Evolutionary conservation across 2,888 invertebrate species (phyloP), one percentile per base, ranked within the genome.

Genomic region (Sminthurinus aureus): DNA sequence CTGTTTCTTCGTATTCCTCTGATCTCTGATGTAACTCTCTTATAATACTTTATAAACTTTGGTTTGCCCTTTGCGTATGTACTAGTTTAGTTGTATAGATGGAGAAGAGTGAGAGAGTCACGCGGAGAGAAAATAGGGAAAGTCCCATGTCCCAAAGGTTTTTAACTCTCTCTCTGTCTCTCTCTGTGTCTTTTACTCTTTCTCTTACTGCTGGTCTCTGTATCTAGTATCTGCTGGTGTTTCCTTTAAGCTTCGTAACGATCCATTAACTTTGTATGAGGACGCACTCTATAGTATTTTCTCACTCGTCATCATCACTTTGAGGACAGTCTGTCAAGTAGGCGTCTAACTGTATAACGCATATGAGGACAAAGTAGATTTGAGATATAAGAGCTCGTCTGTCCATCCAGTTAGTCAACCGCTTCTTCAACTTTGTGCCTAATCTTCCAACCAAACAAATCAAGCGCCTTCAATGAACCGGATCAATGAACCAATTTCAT

Each of bases 241-340:
- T 78, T 75, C 67, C 75, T 79, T 67, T 86, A 86, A 86, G 85
- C 85, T 84, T 84, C 84, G 83, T 85, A 79, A 80, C 84, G 84
- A 83, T 86, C 86, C 86, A 86, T 86, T 86, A 86, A 86, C 84
- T 84, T 84, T 82, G 67, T 69, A 85, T 80, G 84, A 79, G 79
- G 79, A 69, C 78, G 69, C 78, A 83, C 52, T 84, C 75, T 38
- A 4, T 71, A 82, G 64, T 81, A 82, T 78, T 82, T 69, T 77
- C 78, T 78, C 71, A 69, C 71, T 79, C 50, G 50, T 71, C 69
- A 20, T 71, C 67, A 18, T 67, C 18, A 22, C n/a, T 51, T 38
- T 11, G 66, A 38, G 79, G 66, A 79, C 79, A 79, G 69, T 79
- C 79, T 79, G 79, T 79, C 79, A 69, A 20, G n/a, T n/a, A n/a